Evolutionary conservation across 2,113 vertebrate species (phyloP).

Genomic region (Myiozetetes cayanensis): DNA sequence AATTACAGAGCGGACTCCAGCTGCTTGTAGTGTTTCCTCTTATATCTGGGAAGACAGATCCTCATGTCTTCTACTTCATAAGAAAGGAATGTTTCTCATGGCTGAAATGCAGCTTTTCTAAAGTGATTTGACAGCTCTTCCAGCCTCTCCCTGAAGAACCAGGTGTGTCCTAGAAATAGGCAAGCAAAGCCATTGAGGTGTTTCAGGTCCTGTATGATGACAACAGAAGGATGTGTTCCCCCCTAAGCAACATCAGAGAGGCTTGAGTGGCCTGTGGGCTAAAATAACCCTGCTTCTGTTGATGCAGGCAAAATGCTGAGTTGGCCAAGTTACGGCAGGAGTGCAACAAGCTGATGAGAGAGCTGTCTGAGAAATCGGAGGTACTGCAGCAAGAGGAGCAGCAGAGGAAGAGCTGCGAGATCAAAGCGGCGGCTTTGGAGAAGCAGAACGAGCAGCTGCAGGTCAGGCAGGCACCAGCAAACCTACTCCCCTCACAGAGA

Average conservation of each 20-base stretch:
- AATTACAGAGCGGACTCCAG: conserved; percentile 1
- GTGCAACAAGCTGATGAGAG: conserved; percentile 86
- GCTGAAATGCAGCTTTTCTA: background rate
- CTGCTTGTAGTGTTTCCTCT: background rate
- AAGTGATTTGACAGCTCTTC: conserved; percentile 8
- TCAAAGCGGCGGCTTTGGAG: conserved; percentile 76
- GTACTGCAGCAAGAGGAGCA: conserved; percentile 84
- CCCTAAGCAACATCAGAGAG: background rate
- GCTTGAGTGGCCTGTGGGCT: background rate
- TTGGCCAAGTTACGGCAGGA: conserved; percentile 92
- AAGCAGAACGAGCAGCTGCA: conserved; percentile 84
- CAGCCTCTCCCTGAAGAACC: background rate
- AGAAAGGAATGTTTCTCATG: conserved; percentile 55
- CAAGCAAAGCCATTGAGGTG: background rate
- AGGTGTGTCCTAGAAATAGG: background rate
- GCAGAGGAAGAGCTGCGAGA: conserved; percentile 83
- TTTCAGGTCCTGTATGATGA: background rate
- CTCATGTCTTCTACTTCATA: background rate
- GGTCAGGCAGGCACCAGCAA: conserved; percentile 47
- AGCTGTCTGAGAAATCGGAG: conserved; percentile 85
- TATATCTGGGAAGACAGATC: conserved; percentile 21
- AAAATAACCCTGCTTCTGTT: background rate
- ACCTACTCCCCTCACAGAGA: background rate
- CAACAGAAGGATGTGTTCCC: background rate
- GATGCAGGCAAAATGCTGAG: conserved; percentile 89